Percentiles rank a stretch among this genome's conserved stretches.
phyloP scores from a whole-genome alignment of 2,113 vertebrate species.

The Grammomys dolichurus region DNA sequence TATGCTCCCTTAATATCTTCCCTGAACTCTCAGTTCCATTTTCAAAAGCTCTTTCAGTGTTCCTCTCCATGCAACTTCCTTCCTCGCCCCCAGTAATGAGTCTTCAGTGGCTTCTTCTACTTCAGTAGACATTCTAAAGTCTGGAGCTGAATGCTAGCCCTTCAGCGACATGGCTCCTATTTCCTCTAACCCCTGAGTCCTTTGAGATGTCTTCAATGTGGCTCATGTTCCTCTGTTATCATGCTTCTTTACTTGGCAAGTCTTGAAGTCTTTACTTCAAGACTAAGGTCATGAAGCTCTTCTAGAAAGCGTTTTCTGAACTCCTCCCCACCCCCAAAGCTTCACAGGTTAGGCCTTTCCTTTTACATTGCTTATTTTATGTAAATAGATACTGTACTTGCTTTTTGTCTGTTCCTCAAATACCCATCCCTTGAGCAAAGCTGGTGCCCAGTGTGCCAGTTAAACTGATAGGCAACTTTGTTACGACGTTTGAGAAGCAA shows the following conservation, averaged over 20 bases:
- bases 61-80: neutral
- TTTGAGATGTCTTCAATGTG: neutral
- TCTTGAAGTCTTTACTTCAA: too few relatives aligned
- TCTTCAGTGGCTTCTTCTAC: neutral
- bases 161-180: neutral
- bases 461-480: neutral
- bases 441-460: neutral
- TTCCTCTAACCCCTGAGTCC: neutral
- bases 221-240: neutral
- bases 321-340: neutral
- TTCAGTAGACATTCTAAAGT: neutral
- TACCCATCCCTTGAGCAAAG: neutral
- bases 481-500: neutral
- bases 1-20: too few relatives aligned
- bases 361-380: neutral
- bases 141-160: neutral
- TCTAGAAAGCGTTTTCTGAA: constrained; percentile 8
- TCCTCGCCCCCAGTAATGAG: neutral
- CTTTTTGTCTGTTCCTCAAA: neutral
- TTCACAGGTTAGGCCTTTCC: neutral
- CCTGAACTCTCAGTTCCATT: neutral
- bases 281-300: neutral
- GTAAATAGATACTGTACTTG: neutral
- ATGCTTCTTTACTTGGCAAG: neutral
- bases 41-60: neutral